phyloP scores from a whole-genome alignment of 2,888 invertebrate genomes.

The Epistrophella euchroma region DNA sequence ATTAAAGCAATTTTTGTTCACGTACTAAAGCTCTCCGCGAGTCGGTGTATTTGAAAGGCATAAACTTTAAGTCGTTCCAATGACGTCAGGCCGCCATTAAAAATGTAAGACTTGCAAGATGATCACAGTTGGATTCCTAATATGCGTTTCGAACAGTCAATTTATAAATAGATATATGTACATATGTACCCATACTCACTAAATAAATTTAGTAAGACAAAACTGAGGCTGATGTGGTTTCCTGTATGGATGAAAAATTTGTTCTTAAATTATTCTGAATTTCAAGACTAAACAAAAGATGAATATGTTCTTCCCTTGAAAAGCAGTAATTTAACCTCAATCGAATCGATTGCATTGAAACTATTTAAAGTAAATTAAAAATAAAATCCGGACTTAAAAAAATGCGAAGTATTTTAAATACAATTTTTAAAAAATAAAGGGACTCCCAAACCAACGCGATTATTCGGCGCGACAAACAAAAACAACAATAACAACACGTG shows the following conservation, averaged over 20 bases:
- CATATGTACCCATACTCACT: slow-evolving; percentile 14
- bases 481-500: too few species aligned
- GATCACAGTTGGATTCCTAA: slow-evolving; percentile 70
- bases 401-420: too few species aligned
- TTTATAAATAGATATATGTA: slow-evolving; percentile 30
- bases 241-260: slow-evolving; percentile 66
- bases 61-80: slow-evolving; percentile 70
- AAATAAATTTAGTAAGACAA: slow-evolving; percentile 59
- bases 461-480: too few species aligned
- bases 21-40: slow-evolving; percentile 45
- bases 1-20: slow-evolving; percentile 60
- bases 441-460: too few species aligned
- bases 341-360: neutral
- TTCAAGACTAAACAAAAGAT: slow-evolving; percentile 1
- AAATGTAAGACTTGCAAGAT: slow-evolving; percentile 62
- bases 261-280: slow-evolving; percentile 4
- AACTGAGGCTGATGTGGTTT: slow-evolving; percentile 57
- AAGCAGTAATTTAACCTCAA: neutral
- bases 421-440: too few species aligned
- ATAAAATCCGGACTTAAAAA: too few species aligned
- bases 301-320: neutral
- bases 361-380: neutral
- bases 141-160: slow-evolving; percentile 56
- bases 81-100: slow-evolving; percentile 66
- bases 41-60: slow-evolving; percentile 72